Evolutionary conservation across 2,888 invertebrate species (phyloP).

Genomic region (Agapetus fuscipes): DNA sequence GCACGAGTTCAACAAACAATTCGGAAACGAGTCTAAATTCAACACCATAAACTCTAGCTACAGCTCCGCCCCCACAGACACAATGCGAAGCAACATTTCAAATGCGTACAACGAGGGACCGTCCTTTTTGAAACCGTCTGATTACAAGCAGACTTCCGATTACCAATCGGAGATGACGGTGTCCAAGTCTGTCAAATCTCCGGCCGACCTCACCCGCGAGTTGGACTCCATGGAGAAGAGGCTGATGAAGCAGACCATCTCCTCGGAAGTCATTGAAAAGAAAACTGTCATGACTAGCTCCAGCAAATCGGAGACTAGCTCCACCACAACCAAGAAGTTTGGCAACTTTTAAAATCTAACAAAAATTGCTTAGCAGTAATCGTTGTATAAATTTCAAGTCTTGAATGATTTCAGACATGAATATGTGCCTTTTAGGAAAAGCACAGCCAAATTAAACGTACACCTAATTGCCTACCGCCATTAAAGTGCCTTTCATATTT

Average conservation of each 20-base stretch:
- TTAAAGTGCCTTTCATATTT: too few relatives aligned
- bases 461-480: too few relatives aligned
- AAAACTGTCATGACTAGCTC: slow-evolving; percentile 58
- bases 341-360: slow-evolving; percentile 30
- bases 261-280: slow-evolving; percentile 57
- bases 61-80: slow-evolving; percentile 30
- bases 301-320: slow-evolving; percentile 47
- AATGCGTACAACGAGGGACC: slow-evolving; percentile 9
- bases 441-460: too few relatives aligned
- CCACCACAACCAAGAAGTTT: slow-evolving; percentile 47
- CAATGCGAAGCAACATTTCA: slow-evolving; percentile 28
- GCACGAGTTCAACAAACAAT: slow-evolving; percentile 42
- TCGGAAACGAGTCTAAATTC: slow-evolving; percentile 35
- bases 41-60: slow-evolving; percentile 27
- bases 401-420: too few relatives aligned
- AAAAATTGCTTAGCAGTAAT: neutral
- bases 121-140: slow-evolving; percentile 43
- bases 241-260: slow-evolving; percentile 57
- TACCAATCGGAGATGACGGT: slow-evolving; percentile 30
- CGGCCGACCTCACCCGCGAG: slow-evolving; percentile 37
- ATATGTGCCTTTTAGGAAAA: too few relatives aligned
- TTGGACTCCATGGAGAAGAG: slow-evolving; percentile 53
- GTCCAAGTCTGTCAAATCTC: slow-evolving; percentile 31
- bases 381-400: neutral
- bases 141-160: slow-evolving; percentile 39